Percentiles rank a stretch among this genome's conserved stretches.
Evolutionary conservation across 2,888 invertebrate genomes (phyloP).

Genomic region (Xestobium rufovillosum): DNA sequence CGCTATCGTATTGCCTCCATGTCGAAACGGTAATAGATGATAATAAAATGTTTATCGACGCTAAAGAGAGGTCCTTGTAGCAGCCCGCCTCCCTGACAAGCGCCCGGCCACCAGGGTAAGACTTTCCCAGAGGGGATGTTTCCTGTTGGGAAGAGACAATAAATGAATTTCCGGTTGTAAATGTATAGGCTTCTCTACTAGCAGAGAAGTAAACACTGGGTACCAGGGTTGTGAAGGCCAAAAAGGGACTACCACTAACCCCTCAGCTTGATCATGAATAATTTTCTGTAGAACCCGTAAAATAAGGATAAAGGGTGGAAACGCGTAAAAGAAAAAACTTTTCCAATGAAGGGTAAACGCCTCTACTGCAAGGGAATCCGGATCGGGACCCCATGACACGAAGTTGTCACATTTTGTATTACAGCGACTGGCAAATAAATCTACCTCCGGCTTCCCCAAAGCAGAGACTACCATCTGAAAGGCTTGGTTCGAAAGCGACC

Average conservation of each 20-base stretch:
- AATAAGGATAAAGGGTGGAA: constrained; percentile 8
- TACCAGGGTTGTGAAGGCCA: too few relatives aligned
- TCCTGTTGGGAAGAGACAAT: constrained; percentile 12
- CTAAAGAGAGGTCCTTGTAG: not conserved
- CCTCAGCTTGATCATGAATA: constrained; percentile 19
- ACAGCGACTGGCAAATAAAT: constrained; percentile 12
- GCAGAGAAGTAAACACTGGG: constrained; percentile 7
- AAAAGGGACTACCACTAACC: constrained; percentile 25
- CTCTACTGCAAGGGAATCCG: constrained; percentile 8
- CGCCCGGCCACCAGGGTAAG: constrained; percentile 21
- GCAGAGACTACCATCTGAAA: constrained; percentile 6
- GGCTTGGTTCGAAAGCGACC: constrained; percentile 8
- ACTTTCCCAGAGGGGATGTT: constrained; percentile 8
- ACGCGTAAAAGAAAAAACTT: constrained; percentile 17
- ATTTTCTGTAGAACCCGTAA: not conserved
- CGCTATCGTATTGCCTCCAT: constrained; percentile 5
- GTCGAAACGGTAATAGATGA: constrained; percentile 2
- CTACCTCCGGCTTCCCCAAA: too few relatives aligned
- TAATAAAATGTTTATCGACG: not conserved
- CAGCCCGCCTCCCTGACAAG: constrained; percentile 15
- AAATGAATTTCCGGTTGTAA: constrained; percentile 11
- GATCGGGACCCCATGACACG: constrained; percentile 12
- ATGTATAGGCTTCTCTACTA: constrained; percentile 6
- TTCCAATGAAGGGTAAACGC: constrained; percentile 15
- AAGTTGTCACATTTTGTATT: constrained; percentile 15